Conservation (phyloP, 2,888 invertebrate genomes). For the Drosophila nr. perissopoda region DNA sequence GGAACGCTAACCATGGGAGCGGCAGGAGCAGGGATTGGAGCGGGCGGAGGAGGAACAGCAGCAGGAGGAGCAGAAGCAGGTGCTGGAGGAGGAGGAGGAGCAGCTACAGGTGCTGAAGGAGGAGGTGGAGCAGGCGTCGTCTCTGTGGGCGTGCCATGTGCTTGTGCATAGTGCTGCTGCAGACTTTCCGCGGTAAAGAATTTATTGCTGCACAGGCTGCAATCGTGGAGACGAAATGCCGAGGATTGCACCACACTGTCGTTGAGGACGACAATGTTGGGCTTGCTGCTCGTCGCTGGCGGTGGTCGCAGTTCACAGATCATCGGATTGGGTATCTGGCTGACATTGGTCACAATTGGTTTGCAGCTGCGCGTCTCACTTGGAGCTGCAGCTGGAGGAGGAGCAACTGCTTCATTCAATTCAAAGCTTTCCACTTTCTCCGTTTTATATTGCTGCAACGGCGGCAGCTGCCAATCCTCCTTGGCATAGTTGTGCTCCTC, state of each 20-base stretch:
- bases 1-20: slow-evolving; percentile 81
- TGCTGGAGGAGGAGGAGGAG: neutral
- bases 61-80: slow-evolving; percentile 63
- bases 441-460: slow-evolving; percentile 77
- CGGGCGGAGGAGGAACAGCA: slow-evolving; percentile 56
- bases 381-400: neutral
- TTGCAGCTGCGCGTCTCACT: slow-evolving; percentile 67
- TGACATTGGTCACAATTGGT: slow-evolving; percentile 82
- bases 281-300: slow-evolving; percentile 60
- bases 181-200: slow-evolving; percentile 82
- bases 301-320: slow-evolving; percentile 60
- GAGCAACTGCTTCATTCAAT: neutral
- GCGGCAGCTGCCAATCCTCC: slow-evolving; percentile 80
- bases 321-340: slow-evolving; percentile 72
- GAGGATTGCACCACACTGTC: slow-evolving; percentile 84
- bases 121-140: slow-evolving; percentile 24
- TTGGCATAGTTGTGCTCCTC: slow-evolving; percentile 84
- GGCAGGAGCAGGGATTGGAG: neutral
- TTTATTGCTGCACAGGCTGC: slow-evolving; percentile 80
- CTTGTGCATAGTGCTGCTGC: slow-evolving; percentile 71
- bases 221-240: slow-evolving; percentile 81
- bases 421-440: slow-evolving; percentile 78
- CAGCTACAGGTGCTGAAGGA: neutral
- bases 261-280: slow-evolving; percentile 84
- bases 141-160: slow-evolving; percentile 39